Evolutionary conservation across 1,140 invertebrate species (phyloP), one percentile per base, ranked within the genome.

Genomic region (Saccostrea echinata): DNA sequence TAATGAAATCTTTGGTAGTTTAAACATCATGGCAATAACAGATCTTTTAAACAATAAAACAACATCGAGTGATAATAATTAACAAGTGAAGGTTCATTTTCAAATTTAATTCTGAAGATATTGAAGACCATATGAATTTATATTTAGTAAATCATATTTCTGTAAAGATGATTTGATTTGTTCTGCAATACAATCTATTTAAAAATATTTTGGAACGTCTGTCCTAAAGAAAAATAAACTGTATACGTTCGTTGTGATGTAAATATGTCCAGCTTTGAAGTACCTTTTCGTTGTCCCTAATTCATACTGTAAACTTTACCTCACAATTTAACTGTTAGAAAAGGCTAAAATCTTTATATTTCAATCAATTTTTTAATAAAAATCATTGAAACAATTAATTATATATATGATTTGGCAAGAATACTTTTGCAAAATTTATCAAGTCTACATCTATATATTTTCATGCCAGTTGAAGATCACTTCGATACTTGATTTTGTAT

Each of bases 1-100:
- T 30, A 30, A 76, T 30, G 27, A 76, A 30, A 76, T 76, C 68
- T 76, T 76, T 76, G 68, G 68, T 76, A 76, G 18, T 13, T 33
- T 30, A 76, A 27, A 33, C 11, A 64, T 24, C 57, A 6, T 3
- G 1, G 4, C 24, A 21, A 64, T 21, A 64, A 21, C 57, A n/a
- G 21, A n/a, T 24, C 57, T 21, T 64, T 76, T 33, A 11, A 33
- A 33, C n/a, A 61, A 21, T 8, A 76, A 30, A 24, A 76, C 27
- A 76, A 76, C 68, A 16, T 30, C 68, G 18, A 76, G 68, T 76
- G 68, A 4, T 30, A 27, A 30, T 33, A 12, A 9, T 30, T 76
- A 76, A 76, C 68, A 76, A 76, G 27, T 16, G 11, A 61, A 61
- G 1, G 21, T 18, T 61, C 3, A 61, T 61, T 61, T 18, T 61